These are phyloP conservation scores for Chironomus tentans DNA, from an alignment of 2,888 invertebrate species.

Conservation along the genomic window DNA sequence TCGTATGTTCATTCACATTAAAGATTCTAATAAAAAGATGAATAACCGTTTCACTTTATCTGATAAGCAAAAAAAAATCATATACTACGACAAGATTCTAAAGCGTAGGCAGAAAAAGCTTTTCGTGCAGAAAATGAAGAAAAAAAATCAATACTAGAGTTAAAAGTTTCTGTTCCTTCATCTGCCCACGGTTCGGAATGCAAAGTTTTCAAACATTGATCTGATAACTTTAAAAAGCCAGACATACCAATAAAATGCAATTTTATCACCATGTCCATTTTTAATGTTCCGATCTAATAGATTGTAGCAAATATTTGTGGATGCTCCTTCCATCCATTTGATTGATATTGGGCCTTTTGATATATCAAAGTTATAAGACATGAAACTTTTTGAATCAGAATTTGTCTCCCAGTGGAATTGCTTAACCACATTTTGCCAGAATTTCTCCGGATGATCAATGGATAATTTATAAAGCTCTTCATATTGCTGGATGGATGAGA, in stretches of 20 bases:
- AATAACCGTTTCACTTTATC: no score
- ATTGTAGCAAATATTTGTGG: constrained; percentile 94
- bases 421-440: constrained; percentile 89
- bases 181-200: neutral
- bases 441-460: constrained; percentile 76
- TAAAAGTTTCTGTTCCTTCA: neutral
- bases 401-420: constrained; percentile 89
- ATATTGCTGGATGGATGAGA: constrained; percentile 67
- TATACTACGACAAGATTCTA: neutral
- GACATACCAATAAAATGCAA: constrained; percentile 91
- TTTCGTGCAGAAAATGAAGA: neutral
- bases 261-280: constrained; percentile 78
- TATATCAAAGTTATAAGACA: constrained; percentile 85
- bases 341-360: constrained; percentile 81
- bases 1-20: no score
- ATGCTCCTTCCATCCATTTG: constrained; percentile 91
- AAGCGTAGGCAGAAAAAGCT: constrained; percentile 1
- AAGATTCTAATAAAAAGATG: no score
- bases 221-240: constrained; percentile 8
- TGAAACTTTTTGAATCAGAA: constrained; percentile 63
- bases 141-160: constrained; percentile 2
- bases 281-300: constrained; percentile 84
- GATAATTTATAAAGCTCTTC: constrained; percentile 75
- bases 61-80: no score
- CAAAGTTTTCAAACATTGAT: neutral